A percentile compares a stretch with the other conserved stretches of the same genome.
phyloP scores from a whole-genome alignment of 2,797 vertebrate genomes.

The Carapus acus region DNA sequence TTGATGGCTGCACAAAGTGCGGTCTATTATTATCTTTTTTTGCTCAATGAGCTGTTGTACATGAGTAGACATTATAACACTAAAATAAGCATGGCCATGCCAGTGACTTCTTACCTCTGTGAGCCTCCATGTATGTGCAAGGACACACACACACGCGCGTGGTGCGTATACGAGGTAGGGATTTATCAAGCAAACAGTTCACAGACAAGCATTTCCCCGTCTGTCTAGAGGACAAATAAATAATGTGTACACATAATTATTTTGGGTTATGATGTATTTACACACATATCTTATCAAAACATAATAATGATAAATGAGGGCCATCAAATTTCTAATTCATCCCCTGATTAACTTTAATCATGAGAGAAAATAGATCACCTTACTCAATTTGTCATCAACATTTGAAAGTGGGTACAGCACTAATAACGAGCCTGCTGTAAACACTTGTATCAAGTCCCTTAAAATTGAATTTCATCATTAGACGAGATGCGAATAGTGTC shows the following conservation, averaged over 20 bases:
- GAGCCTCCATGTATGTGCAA: constrained; percentile 8
- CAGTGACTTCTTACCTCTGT: constrained; percentile 30
- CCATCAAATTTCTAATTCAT: constrained; percentile 25
- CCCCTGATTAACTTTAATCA: constrained; percentile 37
- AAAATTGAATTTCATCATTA: constrained; percentile 36
- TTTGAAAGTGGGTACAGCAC: constrained; percentile 12
- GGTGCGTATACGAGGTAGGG: constrained; percentile 14
- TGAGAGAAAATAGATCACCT: constrained; percentile 25
- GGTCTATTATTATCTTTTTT: constrained; percentile 21
- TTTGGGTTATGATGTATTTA: constrained; percentile 26
- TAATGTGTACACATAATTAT: constrained; percentile 37
- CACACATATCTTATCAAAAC: constrained; percentile 21
- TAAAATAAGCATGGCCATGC: constrained; percentile 20
- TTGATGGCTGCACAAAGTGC: background rate
- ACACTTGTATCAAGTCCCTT: constrained; percentile 24
- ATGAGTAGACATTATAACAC: constrained; percentile 16
- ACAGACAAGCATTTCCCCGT: constrained; percentile 27
- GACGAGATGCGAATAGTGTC: constrained; percentile 28
- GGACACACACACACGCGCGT: no score
- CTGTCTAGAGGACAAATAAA: constrained; percentile 32
- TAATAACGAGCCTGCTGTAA: constrained; percentile 21
- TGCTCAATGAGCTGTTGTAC: background rate
- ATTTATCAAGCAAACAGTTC: constrained; percentile 33
- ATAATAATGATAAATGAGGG: constrained; percentile 21
- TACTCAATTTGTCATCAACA: constrained; percentile 27